Evolutionary conservation across 2,888 invertebrate genomes (phyloP).

Genomic region (Agonopterix arenella): DNA sequence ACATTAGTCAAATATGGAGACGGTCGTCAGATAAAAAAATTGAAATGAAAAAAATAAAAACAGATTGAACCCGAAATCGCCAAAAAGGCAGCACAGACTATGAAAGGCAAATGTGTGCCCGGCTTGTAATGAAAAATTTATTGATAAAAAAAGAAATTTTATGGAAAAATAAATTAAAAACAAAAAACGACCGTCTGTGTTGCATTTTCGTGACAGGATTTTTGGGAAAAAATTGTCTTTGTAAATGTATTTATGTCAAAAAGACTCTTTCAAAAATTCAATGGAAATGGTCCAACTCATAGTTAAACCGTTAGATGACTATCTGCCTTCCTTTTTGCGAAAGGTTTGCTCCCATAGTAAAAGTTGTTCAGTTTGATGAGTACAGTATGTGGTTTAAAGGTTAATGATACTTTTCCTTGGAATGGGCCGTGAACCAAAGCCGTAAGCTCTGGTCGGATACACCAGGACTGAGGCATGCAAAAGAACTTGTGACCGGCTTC

Average conservation of each 20-base stretch:
- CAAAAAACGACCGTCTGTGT: slow-evolving; percentile 67
- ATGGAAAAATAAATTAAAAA: slow-evolving; percentile 14
- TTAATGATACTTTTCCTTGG: too few species aligned
- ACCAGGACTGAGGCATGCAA: too few species aligned
- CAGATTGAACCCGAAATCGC: slow-evolving; percentile 32
- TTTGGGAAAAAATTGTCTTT: slow-evolving; percentile 34
- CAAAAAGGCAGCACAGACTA: slow-evolving; percentile 75
- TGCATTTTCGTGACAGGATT: slow-evolving; percentile 64
- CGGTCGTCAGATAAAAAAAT: slow-evolving; percentile 42
- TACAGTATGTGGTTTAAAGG: too few species aligned
- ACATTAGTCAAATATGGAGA: slow-evolving; percentile 49
- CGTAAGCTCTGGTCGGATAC: too few species aligned
- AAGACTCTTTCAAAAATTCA: too few species aligned
- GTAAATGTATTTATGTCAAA: background rate
- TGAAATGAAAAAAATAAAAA: slow-evolving; percentile 12
- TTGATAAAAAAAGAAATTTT: slow-evolving; percentile 14
- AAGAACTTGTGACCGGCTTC: too few species aligned
- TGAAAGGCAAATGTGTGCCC: slow-evolving; percentile 30
- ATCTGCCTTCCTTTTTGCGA: too few species aligned
- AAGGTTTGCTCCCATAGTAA: too few species aligned
- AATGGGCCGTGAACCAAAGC: too few species aligned
- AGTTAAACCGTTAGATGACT: too few species aligned
- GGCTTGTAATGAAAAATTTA: slow-evolving; percentile 16
- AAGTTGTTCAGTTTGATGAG: too few species aligned
- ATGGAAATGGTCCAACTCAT: too few species aligned